A percentile compares a stretch with the other conserved stretches of the same genome.
These are phyloP conservation scores for Cryptosula pallasiana DNA, from an alignment of 2,888 invertebrate species.

Conservation along the genomic window DNA sequence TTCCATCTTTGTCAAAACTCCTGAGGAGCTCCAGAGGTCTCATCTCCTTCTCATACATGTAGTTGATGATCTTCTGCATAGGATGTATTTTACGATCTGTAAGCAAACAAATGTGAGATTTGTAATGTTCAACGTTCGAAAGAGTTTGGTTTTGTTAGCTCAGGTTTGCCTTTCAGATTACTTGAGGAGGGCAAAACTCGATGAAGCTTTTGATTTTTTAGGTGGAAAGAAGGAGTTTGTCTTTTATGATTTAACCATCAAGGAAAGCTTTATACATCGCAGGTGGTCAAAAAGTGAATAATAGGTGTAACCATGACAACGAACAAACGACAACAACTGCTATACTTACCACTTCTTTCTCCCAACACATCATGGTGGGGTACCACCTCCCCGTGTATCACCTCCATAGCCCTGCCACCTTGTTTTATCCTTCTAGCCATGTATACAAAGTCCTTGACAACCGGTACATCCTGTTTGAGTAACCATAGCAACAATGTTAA, in stretches of 20 bases:
- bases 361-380: conserved; percentile 37
- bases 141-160: no score
- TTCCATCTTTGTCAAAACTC: conserved; percentile 36
- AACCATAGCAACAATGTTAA: no score
- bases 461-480: conserved; percentile 34
- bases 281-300: no score
- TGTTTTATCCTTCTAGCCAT: conserved; percentile 35
- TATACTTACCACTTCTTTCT: conserved; percentile 34
- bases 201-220: no score
- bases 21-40: conserved; percentile 39
- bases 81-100: conserved; percentile 31
- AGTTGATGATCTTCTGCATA: conserved; percentile 38
- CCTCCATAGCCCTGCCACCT: conserved; percentile 31
- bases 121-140: no score
- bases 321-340: no score
- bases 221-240: no score
- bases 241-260: no score
- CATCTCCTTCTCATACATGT: conserved; percentile 35
- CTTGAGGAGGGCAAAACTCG: no score
- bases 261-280: no score
- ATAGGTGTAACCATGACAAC: no score
- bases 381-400: conserved; percentile 39
- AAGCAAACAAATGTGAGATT: background rate
- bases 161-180: no score
- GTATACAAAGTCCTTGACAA: conserved; percentile 36